Evolutionary conservation across 2,797 vertebrate genomes (phyloP), one percentile per base, ranked within the genome.

Genomic region (Leuciscus waleckii): DNA sequence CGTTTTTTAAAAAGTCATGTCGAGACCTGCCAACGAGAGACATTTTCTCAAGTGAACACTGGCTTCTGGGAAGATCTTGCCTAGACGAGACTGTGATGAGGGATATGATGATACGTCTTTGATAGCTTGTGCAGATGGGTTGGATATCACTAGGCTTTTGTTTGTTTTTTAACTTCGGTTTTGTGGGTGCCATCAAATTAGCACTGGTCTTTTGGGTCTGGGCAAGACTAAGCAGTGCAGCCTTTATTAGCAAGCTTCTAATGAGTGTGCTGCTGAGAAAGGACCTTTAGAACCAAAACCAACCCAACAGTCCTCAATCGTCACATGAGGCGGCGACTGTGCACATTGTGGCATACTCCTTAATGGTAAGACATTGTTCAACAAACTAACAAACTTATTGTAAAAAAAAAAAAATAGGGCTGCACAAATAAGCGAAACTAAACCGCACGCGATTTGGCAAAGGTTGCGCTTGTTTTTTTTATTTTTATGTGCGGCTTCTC

Each of bases 21-120:
- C 97, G 96, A 98, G 98, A 99, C 97, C 97, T 98, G 98, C 97
- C 98, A 97, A 97, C 96, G 96, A 97, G 97, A 98, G 97, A 98
- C 96, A 96, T 96, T 97, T 97, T 98, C 96, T 99, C 97, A 98
- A 99, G 98, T 99, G 98, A 98, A 97, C 96, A 96, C 97, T 97
- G 97, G 97, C 97, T 99, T 98, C 97, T 98, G 96, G 96, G 96
- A 96, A 98, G 96, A 94, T 97, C 98, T 99, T 98, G 98, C 98
- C 97, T 98, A 96, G 97, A 99, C 97, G 88, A 98, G 96, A 97
- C 95, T 94, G 85, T 86, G 92, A 91, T 94, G 92, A 91, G 91
- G 93, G 91, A 83, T 79, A 83, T 86, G 69, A 71, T 80, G 84
- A 63, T 37, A 49, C 32, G 91, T 94, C 77, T 85, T 89, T 90